Evolutionary conservation across 2,113 vertebrate species (phyloP).

Genomic region (Neoarius graeffei): DNA sequence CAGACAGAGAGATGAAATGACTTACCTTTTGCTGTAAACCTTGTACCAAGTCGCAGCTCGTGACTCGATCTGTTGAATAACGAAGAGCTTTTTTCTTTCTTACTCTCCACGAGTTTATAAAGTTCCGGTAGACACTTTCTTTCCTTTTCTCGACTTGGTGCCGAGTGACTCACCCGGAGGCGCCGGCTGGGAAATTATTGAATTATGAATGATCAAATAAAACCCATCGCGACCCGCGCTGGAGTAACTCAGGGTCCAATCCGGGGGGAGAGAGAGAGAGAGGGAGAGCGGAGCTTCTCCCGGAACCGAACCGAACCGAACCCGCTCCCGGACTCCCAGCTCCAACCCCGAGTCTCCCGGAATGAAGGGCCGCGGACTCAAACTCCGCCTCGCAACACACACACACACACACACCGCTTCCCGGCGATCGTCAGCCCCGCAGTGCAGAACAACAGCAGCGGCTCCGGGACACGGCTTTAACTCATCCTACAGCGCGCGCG

Average conservation of each 20-base stretch:
- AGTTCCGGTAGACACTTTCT: background rate
- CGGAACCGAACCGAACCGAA: no score
- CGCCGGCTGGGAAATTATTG: constrained; percentile 26
- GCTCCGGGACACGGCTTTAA: no score
- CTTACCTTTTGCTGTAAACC: constrained; percentile 46
- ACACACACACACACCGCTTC: background rate
- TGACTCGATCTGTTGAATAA: constrained; percentile 42
- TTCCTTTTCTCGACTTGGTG: background rate
- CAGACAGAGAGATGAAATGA: background rate
- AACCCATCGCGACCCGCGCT: background rate
- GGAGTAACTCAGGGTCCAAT: background rate
- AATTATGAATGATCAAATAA: constrained; percentile 40
- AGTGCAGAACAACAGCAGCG: no score
- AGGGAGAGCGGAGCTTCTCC: background rate
- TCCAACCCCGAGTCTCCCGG: background rate
- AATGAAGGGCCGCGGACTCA: background rate
- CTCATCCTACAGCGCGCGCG: background rate
- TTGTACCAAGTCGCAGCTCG: constrained; percentile 1
- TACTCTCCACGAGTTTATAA: background rate
- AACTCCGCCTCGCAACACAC: background rate
- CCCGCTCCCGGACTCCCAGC: no score
- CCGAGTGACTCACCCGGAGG: constrained; percentile 13
- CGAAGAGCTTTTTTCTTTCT: constrained; percentile 13
- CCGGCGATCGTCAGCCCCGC: no score
- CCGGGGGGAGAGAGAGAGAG: no score